Base-by-base conservation (phyloP, 2,797 vertebrate species). In the Amblyraja radiata region DNA sequence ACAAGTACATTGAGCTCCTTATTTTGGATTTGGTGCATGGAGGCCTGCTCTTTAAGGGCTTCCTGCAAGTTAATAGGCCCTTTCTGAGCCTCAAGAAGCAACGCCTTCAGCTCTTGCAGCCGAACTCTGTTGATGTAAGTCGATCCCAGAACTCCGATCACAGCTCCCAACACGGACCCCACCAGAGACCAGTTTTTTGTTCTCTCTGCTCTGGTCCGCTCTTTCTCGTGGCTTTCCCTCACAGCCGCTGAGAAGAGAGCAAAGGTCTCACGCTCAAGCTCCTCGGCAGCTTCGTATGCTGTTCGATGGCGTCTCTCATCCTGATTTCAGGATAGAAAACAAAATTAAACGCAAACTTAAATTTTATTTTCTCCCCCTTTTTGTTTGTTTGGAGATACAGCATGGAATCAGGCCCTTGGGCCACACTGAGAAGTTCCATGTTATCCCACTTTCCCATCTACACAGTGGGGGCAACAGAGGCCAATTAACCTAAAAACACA, bases 141-240 rank as follows among this genome's bases (percentile, higher is more conserved):
- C 0, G 99, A 99, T 32, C 99, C 99, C 95, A 99, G 97, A 94
- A 99, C 98, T 0, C 99, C 99, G 1, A 99, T 99, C 94, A 99
- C 76, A 6, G 99, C 97, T 2, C 99, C 99, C 9, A 99, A 95
- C 18, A 99, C 96, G 0, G 99, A 99, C 79, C 99, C 98, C 0
- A 99, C 97, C 94, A 99, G 93, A 58, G 99, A 99, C 99, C 99
- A 99, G 96, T 99, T 99, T 96, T 99, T 99, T 2, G 99, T 99
- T 84, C 98, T 97, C 93, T 99, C 99, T 0, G 99, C 98, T 94
- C 99, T 96, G 0, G 98, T 95, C 21, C 99, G 96, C 94, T 99
- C 99, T 94, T 99, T 99, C 94, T 99, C 98, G 0, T 99, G 99
- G 94, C 98, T 99, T 95, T 96, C 98, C 36, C 98, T 96, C 93